Evolutionary conservation across 2,113 vertebrate species (phyloP).

Genomic region (Sapajus apella): DNA sequence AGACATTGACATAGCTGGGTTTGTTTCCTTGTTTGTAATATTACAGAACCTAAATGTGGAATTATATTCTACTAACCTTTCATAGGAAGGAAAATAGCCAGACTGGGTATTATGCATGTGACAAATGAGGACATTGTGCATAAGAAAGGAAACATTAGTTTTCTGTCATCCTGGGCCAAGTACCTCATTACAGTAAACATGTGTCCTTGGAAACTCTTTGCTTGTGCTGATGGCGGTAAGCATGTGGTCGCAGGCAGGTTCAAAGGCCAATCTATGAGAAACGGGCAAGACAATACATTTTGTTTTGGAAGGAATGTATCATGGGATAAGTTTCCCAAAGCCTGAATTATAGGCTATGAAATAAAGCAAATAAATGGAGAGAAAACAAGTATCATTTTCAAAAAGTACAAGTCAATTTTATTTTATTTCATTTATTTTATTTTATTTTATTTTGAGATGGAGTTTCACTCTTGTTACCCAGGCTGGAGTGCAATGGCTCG

Average conservation of each 20-base stretch:
- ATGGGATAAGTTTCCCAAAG: conserved; percentile 6
- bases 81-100: conserved; percentile 37
- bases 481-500: too few relatives aligned
- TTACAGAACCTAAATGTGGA: conserved; percentile 28
- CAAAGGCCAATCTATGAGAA: conserved; percentile 20
- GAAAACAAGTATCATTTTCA: neutral
- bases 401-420: neutral
- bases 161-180: conserved; percentile 60
- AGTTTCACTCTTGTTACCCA: too few relatives aligned
- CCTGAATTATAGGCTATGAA: conserved; percentile 30
- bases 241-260: neutral
- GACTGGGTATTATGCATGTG: neutral
- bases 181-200: neutral
- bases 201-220: conserved; percentile 38
- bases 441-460: too few relatives aligned
- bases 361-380: conserved; percentile 3
- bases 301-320: conserved; percentile 6
- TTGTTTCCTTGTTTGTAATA: neutral
- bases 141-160: conserved; percentile 34
- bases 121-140: conserved; percentile 9
- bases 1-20: neutral
- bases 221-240: neutral
- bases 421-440: too few relatives aligned
- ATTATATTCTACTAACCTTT: conserved; percentile 44
- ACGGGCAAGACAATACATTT: neutral